Conservation (phyloP, 2,888 invertebrate genomes). For the Ormia ochracea region DNA sequence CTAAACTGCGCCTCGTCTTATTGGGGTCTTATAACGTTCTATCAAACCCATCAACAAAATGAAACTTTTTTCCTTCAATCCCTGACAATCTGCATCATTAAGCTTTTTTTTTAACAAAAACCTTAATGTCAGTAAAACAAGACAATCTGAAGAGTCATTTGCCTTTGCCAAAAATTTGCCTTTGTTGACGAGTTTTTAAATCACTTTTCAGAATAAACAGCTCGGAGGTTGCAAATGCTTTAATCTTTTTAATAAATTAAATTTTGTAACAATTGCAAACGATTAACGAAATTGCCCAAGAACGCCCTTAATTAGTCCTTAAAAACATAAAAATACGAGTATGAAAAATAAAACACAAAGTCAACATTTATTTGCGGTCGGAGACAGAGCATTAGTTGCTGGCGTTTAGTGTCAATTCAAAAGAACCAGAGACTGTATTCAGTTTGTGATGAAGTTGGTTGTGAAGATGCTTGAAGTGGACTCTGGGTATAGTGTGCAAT, state of each 20-base stretch:
- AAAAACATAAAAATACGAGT: conserved; percentile 14
- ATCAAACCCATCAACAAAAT: no score
- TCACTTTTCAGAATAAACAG: background rate
- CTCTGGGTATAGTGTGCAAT: background rate
- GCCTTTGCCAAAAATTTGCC: background rate
- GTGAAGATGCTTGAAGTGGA: background rate
- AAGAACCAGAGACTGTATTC: background rate
- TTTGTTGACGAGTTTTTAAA: conserved; percentile 3
- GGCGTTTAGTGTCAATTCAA: conserved; percentile 29
- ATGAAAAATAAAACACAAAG: conserved; percentile 15
- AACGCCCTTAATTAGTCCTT: conserved; percentile 56
- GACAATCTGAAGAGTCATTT: background rate
- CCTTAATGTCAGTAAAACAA: background rate
- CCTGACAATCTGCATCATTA: no score
- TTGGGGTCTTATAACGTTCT: no score
- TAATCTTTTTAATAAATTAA: conserved; percentile 1
- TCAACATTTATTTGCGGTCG: conserved; percentile 20
- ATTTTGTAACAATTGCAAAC: conserved; percentile 35
- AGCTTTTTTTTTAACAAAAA: no score
- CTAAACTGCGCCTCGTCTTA: no score
- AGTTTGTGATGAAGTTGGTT: background rate
- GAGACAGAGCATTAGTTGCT: conserved; percentile 6
- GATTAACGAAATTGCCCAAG: conserved; percentile 39
- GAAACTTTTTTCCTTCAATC: no score
- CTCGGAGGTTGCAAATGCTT: background rate